These are phyloP conservation scores for Spinibarbus caldwelli DNA, from an alignment of 2,797 vertebrate genomes.

Conservation along the genomic window DNA sequence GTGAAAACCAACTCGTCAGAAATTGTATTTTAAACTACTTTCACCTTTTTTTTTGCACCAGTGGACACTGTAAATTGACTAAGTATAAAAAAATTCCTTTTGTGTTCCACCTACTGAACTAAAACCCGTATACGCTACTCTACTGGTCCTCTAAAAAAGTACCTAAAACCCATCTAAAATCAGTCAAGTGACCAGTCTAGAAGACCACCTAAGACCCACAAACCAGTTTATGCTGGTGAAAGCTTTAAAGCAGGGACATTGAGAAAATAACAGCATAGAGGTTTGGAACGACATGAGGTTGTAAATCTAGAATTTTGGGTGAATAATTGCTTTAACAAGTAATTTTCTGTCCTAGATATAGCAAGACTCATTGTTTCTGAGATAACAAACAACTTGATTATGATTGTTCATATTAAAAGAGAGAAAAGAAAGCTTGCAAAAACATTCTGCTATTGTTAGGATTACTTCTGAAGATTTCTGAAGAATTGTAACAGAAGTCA, in stretches of 20 bases:
- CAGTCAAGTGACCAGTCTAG: not conserved
- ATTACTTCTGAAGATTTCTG: not conserved
- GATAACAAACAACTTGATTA: not conserved
- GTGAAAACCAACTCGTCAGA: not conserved
- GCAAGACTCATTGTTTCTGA: not conserved
- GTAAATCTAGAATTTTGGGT: not conserved
- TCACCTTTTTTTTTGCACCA: not conserved
- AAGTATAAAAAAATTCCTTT: not conserved
- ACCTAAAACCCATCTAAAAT: not conserved
- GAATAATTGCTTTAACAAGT: constrained; percentile 5
- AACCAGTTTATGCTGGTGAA: not conserved
- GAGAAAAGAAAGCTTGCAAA: not conserved
- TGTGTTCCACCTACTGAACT: not conserved
- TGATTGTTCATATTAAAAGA: not conserved
- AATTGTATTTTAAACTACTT: not conserved
- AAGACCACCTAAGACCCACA: not conserved
- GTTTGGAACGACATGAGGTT: not conserved
- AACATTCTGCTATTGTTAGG: not conserved
- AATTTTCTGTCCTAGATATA: not conserved
- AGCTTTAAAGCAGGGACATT: not conserved
- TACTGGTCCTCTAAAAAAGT: no score
- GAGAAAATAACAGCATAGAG: not conserved
- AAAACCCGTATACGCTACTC: no score
- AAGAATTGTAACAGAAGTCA: not conserved
- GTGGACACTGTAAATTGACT: not conserved